Evolutionary conservation across 2,888 invertebrate genomes (phyloP), one percentile per base, ranked within the genome.

Genomic region (Hecatera dysodea): DNA sequence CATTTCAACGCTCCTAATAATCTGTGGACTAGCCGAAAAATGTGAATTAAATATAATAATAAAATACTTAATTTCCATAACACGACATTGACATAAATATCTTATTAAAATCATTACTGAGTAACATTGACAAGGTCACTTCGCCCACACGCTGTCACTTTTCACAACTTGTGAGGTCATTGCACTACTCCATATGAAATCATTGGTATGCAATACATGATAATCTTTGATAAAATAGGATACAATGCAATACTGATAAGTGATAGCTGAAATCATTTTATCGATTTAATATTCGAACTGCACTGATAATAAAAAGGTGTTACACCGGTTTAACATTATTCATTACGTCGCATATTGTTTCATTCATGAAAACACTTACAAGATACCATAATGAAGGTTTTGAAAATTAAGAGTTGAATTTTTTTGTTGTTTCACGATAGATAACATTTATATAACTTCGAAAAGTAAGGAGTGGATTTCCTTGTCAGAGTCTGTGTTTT

Each of bases 11-110:
- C 39, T 39, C 17, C 24, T 63, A 17, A 22, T n/a, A 19, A 19
- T 48, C 22, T 66, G n/a, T 12, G 33, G 9, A 24, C n/a, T 44
- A 9, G 19, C 11, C 6, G 0, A 68, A 19, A 44, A 29, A 52
- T 19, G 19, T 27, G 19, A 19, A 17, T n/a, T 17, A 29, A 57
- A 56, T 22, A 33, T 33, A n/a, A 53, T 56, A 33, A 11, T 44
- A 42, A 36, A 0, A 53, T 36, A 24, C 55, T 15, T 36, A 6
- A 71, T 65, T 62, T 50, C 36, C 67, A 74, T 61, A 78, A 71
- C 29, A 29, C 53, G 56, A 68, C 75, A 80, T 75, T 78, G 78
- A 75, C 78, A 75, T 66, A 75, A 65, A 63, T 75, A 61, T 52
- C 1, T 17, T 48, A 9, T 11, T 9, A 62, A n/a, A 29, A 56